Conservation (phyloP, 2,888 invertebrate species). For the Pristionchus fissidentatus region DNA sequence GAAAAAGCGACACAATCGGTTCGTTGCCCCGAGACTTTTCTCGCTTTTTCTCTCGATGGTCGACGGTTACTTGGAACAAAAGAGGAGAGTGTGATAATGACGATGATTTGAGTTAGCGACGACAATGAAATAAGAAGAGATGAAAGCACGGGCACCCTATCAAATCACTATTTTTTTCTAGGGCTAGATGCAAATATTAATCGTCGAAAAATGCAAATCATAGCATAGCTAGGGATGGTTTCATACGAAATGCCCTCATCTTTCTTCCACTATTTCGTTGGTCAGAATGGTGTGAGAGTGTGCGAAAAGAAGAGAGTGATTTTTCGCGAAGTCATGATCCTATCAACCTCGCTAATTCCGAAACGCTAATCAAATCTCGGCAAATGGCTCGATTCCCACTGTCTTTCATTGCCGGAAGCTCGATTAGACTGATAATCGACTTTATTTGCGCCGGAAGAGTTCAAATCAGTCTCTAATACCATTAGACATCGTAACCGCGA, state of each 20-base stretch:
- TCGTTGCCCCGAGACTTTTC: too few relatives aligned
- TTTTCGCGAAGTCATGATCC: background rate
- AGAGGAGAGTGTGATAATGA: conserved; percentile 19
- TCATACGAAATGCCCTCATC: too few relatives aligned
- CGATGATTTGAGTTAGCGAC: too few relatives aligned
- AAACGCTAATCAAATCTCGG: conserved; percentile 26
- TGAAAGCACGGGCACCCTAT: too few relatives aligned
- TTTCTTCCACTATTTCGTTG: too few relatives aligned
- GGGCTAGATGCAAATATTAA: too few relatives aligned
- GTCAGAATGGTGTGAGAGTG: too few relatives aligned
- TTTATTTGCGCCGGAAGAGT: conserved; percentile 16
- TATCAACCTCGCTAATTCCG: background rate
- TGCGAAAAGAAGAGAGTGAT: background rate
- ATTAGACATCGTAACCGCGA: background rate
- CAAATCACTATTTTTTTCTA: too few relatives aligned
- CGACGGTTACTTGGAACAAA: too few relatives aligned
- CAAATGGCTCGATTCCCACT: background rate
- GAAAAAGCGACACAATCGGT: background rate
- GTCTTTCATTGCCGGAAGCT: background rate
- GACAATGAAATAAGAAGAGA: too few relatives aligned
- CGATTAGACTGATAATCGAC: background rate
- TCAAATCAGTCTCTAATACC: conserved; percentile 8
- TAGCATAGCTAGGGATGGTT: too few relatives aligned
- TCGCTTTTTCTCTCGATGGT: background rate
- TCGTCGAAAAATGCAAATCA: too few relatives aligned